Evolutionary conservation across 1,140 invertebrate species (phyloP).

Genomic region (Aphelinus atriplicis): DNA sequence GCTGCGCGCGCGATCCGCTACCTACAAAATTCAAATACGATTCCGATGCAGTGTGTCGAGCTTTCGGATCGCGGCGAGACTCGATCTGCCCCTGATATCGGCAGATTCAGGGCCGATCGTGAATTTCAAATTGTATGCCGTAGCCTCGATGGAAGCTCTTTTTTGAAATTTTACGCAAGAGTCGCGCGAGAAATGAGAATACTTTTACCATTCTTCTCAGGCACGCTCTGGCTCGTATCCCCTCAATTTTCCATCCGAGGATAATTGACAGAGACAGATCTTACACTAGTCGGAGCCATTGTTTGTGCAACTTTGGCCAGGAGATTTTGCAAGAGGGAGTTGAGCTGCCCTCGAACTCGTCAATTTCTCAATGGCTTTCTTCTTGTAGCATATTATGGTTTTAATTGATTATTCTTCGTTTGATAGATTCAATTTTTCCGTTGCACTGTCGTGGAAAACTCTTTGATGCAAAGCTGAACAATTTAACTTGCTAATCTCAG

Average conservation of each 20-base stretch:
- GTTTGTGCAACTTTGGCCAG: too few species aligned
- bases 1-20: too few species aligned
- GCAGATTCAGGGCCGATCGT: constrained; percentile 46
- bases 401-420: too few species aligned
- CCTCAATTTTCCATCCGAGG: background rate
- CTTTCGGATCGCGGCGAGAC: constrained; percentile 15
- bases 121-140: constrained; percentile 48
- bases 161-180: constrained; percentile 45
- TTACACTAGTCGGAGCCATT: too few species aligned
- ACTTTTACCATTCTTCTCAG: background rate
- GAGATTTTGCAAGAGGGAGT: too few species aligned
- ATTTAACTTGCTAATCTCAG: too few species aligned
- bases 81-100: constrained; percentile 10
- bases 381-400: too few species aligned
- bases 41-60: constrained; percentile 24
- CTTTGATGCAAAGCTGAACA: too few species aligned
- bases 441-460: too few species aligned
- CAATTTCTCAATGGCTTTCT: too few species aligned
- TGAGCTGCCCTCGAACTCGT: too few species aligned
- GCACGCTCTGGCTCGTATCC: background rate
- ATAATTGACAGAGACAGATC: constrained; percentile 20
- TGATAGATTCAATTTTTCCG: too few species aligned
- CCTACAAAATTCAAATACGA: constrained; percentile 28
- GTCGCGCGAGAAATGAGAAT: constrained; percentile 1
- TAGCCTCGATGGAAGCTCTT: background rate